These are phyloP conservation scores for Philhelius pedissequus DNA, from an alignment of 2,888 invertebrate genomes.

Conservation along the genomic window DNA sequence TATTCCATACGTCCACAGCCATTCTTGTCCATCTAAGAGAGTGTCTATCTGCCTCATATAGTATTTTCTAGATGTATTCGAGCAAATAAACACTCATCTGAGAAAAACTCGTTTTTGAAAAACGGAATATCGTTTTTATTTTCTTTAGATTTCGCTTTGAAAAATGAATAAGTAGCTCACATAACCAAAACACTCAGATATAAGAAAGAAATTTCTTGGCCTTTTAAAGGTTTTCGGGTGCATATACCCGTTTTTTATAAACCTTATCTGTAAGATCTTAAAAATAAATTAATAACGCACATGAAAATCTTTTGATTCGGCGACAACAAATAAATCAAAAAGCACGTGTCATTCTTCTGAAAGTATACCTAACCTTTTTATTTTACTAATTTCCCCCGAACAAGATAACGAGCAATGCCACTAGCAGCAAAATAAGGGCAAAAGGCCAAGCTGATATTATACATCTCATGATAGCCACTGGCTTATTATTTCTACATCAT, in stretches of 20 bases:
- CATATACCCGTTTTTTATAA: neutral
- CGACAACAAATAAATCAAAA: neutral
- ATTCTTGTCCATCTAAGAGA: too few relatives aligned
- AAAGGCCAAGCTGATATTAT: neutral
- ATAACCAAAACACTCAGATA: too few relatives aligned
- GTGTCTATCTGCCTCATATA: too few relatives aligned
- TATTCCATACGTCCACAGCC: too few relatives aligned
- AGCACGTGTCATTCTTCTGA: neutral
- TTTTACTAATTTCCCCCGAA: neutral
- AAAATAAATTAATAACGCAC: neutral
- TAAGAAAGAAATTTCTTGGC: too few relatives aligned
- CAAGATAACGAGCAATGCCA: neutral
- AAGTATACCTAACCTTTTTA: neutral
- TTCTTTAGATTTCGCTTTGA: too few relatives aligned
- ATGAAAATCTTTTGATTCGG: neutral
- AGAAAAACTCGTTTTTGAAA: too few relatives aligned
- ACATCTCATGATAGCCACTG: neutral
- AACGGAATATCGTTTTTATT: too few relatives aligned
- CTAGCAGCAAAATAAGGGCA: neutral
- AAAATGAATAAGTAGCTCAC: too few relatives aligned
- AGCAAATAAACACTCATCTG: too few relatives aligned
- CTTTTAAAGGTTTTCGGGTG: too few relatives aligned
- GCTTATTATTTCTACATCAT: slow-evolving; percentile 20
- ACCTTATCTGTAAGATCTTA: neutral
- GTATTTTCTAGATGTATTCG: too few relatives aligned